Evolutionary conservation across 2,888 invertebrate genomes (phyloP).

Genomic region (Tipula unca): DNA sequence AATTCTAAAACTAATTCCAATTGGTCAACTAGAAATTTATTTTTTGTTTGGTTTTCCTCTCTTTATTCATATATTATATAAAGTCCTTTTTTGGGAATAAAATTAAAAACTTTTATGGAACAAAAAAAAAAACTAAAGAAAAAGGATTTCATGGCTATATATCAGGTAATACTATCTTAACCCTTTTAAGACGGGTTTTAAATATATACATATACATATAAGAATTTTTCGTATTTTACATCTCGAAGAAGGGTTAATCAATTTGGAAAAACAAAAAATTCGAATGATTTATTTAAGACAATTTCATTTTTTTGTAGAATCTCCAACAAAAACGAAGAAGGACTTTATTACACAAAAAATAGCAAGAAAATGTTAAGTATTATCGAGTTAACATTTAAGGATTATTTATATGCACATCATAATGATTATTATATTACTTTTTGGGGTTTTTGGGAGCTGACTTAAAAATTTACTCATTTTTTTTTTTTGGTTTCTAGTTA

Average conservation of each 20-base stretch:
- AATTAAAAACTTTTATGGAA: background rate
- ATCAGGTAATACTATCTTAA: background rate
- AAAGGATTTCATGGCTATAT: background rate
- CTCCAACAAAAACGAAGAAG: background rate
- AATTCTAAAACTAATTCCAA: background rate
- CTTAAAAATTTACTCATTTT: background rate
- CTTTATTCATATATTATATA: no score
- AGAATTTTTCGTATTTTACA: background rate
- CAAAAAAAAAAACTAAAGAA: background rate
- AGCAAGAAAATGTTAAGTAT: conserved; percentile 25
- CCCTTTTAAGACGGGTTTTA: background rate
- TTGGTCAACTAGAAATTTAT: background rate
- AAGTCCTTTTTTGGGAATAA: background rate
- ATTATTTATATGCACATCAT: conserved; percentile 23
- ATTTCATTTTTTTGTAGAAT: background rate
- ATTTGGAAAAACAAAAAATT: background rate
- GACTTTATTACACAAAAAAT: background rate
- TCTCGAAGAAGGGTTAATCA: background rate
- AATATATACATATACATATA: background rate
- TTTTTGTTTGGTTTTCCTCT: background rate
- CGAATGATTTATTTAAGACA: conserved; percentile 1
- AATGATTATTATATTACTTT: background rate
- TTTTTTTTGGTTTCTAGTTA: background rate
- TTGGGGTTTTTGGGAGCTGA: background rate
- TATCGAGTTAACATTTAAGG: conserved; percentile 29